Conservation (phyloP, 2,113 vertebrate genomes). For the Gavia stellata region DNA sequence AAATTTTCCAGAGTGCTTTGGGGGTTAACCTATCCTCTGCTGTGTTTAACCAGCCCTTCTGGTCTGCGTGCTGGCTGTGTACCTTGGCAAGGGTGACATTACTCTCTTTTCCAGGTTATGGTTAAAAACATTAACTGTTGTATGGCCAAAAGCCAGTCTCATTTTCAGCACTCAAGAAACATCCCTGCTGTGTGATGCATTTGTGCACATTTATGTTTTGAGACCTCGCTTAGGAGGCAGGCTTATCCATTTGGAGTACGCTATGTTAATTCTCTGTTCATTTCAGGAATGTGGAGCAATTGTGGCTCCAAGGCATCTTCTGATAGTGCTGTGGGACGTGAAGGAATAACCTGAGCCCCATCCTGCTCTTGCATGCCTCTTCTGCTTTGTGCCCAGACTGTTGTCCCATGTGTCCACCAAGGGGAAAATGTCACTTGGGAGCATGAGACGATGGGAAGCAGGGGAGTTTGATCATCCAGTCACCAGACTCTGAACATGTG, state of each 20-base stretch:
- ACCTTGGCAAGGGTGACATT: neutral
- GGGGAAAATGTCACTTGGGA: neutral
- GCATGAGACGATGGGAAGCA: neutral
- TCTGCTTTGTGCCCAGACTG: neutral
- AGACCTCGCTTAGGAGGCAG: neutral
- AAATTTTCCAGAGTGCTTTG: neutral
- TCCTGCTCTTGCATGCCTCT: neutral
- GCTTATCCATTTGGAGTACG: accelerated
- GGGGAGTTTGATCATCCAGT: neutral
- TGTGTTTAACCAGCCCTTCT: neutral
- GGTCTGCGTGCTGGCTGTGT: neutral
- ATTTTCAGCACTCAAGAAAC: neutral
- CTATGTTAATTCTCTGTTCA: neutral
- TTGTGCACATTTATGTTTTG: neutral
- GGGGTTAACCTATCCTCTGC: neutral
- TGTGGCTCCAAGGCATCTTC: neutral
- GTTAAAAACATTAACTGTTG: neutral
- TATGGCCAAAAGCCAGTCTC: neutral
- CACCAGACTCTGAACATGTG: neutral
- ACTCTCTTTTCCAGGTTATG: neutral
- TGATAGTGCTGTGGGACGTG: neutral
- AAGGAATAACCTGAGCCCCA: neutral
- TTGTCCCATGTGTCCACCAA: neutral
- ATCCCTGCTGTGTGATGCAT: neutral
- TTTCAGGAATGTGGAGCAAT: neutral